phyloP scores from a whole-genome alignment of 1,140 invertebrate species.

The Hyposmocoma kahamanoa region DNA sequence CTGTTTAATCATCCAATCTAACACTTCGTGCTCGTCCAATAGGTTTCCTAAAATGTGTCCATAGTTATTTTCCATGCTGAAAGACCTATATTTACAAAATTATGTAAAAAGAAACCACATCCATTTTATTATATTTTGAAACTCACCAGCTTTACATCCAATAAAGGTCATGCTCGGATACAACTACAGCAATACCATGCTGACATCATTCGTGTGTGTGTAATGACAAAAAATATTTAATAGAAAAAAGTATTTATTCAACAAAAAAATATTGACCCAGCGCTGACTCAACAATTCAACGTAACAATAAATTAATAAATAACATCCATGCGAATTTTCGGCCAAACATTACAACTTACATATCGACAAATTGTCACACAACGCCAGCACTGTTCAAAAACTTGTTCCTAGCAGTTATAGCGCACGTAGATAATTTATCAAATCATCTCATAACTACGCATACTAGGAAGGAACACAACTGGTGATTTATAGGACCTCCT shows the following conservation, averaged over 20 bases:
- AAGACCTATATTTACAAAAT: slow-evolving; percentile 29
- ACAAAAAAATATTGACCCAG: slow-evolving; percentile 61
- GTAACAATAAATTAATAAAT: slow-evolving; percentile 59
- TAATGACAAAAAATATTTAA: slow-evolving; percentile 56
- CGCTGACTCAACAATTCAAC: slow-evolving; percentile 61
- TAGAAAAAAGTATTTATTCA: slow-evolving; percentile 69
- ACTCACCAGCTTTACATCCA: slow-evolving; percentile 66
- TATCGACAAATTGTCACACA: slow-evolving; percentile 49
- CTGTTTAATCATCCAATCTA: slow-evolving; percentile 93
- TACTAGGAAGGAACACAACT: too few species aligned
- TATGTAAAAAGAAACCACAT: slow-evolving; percentile 64
- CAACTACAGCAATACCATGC: slow-evolving; percentile 66
- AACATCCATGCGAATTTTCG: slow-evolving; percentile 67
- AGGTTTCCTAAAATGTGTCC: slow-evolving; percentile 84
- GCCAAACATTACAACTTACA: slow-evolving; percentile 61
- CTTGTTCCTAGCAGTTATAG: too few species aligned
- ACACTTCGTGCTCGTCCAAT: slow-evolving; percentile 87
- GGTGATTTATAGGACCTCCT: too few species aligned
- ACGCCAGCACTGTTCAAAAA: slow-evolving; percentile 44
- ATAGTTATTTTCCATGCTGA: slow-evolving; percentile 44
- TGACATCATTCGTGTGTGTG: slow-evolving; percentile 66
- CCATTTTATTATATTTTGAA: slow-evolving; percentile 56
- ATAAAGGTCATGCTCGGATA: slow-evolving; percentile 59
- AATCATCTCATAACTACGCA: too few species aligned
- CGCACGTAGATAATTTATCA: too few species aligned